A percentile compares a stretch with the other conserved stretches of the same genome.
Conservation (phyloP, 2,888 invertebrate genomes). For the Lutraria lutraria region DNA sequence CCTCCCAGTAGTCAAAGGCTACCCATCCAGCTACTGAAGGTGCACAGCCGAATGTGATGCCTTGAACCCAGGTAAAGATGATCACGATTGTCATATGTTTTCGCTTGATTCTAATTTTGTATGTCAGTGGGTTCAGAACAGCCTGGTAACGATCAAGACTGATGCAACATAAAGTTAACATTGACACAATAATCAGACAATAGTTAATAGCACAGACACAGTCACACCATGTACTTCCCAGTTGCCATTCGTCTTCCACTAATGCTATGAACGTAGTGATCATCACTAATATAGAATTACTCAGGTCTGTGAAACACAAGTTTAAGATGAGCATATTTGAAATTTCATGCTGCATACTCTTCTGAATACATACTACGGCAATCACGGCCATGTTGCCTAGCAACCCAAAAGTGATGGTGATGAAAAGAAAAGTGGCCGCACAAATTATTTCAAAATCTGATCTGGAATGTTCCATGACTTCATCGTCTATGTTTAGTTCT, state of each 20-base stretch:
- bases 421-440: conserved; percentile 68
- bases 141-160: conserved; percentile 85
- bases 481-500: neutral
- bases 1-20: conserved; percentile 86
- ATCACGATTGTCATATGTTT: conserved; percentile 70
- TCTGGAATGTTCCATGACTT: neutral
- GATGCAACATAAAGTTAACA: conserved; percentile 85
- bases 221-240: conserved; percentile 75
- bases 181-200: conserved; percentile 85
- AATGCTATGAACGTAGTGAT: conserved; percentile 75
- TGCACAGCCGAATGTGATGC: conserved; percentile 79
- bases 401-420: conserved; percentile 74
- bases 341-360: conserved; percentile 74
- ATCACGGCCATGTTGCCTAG: conserved; percentile 82
- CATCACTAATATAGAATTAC: conserved; percentile 81
- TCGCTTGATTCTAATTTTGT: conserved; percentile 74
- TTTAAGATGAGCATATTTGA: conserved; percentile 84
- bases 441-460: conserved; percentile 40
- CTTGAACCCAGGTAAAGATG: conserved; percentile 83
- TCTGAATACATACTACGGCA: conserved; percentile 70
- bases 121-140: conserved; percentile 81
- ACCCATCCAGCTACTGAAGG: conserved; percentile 82
- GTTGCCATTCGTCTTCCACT: conserved; percentile 74
- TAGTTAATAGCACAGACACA: conserved; percentile 84
- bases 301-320: conserved; percentile 81